These are phyloP conservation scores for Anoura caudifer DNA, from an alignment of 2,113 vertebrate genomes.

Conservation along the genomic window DNA sequence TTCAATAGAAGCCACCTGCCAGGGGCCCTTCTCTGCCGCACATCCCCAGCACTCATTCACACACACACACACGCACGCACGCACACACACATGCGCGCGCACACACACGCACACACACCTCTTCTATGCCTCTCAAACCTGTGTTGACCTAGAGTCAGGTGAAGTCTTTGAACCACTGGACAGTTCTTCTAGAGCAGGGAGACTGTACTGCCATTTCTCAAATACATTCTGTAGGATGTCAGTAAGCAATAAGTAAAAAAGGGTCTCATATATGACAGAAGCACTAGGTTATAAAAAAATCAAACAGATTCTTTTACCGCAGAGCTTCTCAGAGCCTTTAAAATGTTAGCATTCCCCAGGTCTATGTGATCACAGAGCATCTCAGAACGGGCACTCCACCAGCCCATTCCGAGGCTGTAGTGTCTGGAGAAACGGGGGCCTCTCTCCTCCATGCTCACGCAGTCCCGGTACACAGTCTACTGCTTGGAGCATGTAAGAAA, in stretches of 20 bases:
- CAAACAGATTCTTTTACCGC: not conserved
- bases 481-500: not conserved
- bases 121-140: not conserved
- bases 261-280: not conserved
- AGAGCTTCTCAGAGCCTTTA: not conserved
- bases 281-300: not conserved
- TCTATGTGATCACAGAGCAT: not conserved
- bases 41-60: not conserved
- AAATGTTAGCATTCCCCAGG: not conserved
- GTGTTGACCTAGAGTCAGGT: not conserved
- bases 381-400: not conserved
- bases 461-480: not conserved
- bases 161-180: not conserved
- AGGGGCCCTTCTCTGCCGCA: constrained; percentile 51
- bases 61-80: not conserved
- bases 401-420: not conserved
- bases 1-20: constrained; percentile 82
- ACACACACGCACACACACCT: not conserved
- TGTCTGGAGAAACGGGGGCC: not conserved
- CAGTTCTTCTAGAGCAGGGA: not conserved
- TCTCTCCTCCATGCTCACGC: not conserved
- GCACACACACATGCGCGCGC: not conserved
- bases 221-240: not conserved
- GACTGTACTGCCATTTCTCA: not conserved
- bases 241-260: not conserved